Base-by-base conservation (phyloP, 2,797 vertebrate species). In the Cyprinodon diabolis region DNA sequence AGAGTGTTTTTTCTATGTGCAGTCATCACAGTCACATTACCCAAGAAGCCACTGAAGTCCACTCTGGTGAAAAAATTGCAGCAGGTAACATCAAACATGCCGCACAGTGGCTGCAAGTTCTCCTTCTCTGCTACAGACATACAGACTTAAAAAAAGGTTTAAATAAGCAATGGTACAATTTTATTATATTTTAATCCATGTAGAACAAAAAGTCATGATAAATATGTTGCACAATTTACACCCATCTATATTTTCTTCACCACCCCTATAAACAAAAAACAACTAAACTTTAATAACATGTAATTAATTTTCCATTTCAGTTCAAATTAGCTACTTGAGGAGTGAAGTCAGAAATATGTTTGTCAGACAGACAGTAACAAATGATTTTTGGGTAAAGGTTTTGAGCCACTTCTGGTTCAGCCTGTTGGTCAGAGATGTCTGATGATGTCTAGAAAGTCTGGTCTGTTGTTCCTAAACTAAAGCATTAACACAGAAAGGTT, bases 161-260 rank as follows among this genome's bases (percentile, higher is more conserved):
- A 23, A 73, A 74, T 52, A 56, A 73, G 77, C 51, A 43, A 78
- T 72, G 81, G 69, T 74, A 78, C 67, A 17, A n/a, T 80, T 93
- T 94, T 92, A 93, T 90, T 94, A 91, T 83, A 90, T 90, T 88
- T 87, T 78, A 77, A 60, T 86, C 69, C 65, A 87, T 74, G 71
- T 80, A 85, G 90, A 90, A 90, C 81, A 90, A 78, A 84, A 63
- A 86, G 37, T 40, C 71, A 80, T 84, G 87, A 91, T 91, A 92
- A 93, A 93, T 93, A 94, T 52, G 72, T 71, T 81, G 71, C 69
- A 78, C 80, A 82, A 89, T 87, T 76, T 78, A 85, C 79, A 89
- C 52, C 69, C 82, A 66, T 75, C 79, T 69, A 73, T 10, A 81
- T 76, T 79, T 84, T n/a, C 51, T 70, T 58, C 80, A 82, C 56